These are phyloP conservation scores for Drosophila bocki DNA, from an alignment of 1,140 invertebrate genomes.

Conservation along the genomic window DNA sequence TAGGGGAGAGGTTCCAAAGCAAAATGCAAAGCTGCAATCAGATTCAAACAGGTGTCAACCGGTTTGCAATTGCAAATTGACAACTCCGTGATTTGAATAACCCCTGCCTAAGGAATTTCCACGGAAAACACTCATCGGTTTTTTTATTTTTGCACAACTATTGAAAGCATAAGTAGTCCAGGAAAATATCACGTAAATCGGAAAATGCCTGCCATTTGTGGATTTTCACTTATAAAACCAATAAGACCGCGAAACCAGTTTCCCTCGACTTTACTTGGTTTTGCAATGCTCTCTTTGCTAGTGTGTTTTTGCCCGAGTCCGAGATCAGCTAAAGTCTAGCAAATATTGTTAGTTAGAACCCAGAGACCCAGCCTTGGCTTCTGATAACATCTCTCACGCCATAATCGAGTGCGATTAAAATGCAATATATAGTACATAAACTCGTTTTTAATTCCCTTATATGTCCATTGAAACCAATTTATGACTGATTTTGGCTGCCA, in stretches of 20 bases:
- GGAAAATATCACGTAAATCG: slow-evolving; percentile 10
- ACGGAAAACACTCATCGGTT: not conserved
- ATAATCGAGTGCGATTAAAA: slow-evolving; percentile 10
- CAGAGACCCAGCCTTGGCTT: slow-evolving; percentile 4
- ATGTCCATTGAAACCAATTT: not conserved
- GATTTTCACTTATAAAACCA: slow-evolving; percentile 25
- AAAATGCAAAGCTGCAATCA: slow-evolving; percentile 23
- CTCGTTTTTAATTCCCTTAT: not conserved
- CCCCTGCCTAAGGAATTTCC: slow-evolving; percentile 2
- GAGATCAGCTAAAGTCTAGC: slow-evolving; percentile 1
- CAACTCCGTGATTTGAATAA: slow-evolving; percentile 30
- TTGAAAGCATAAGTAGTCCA: slow-evolving; percentile 4
- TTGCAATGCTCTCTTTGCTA: slow-evolving; percentile 20
- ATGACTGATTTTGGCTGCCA: slow-evolving; percentile 1
- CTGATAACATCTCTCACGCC: slow-evolving; percentile 15
- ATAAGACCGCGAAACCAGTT: slow-evolving; percentile 27
- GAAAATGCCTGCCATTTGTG: slow-evolving; percentile 9
- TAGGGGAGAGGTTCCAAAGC: slow-evolving; percentile 11
- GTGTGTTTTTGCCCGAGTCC: not conserved
- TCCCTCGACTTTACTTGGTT: not conserved
- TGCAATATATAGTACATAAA: slow-evolving; percentile 1
- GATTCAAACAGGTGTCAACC: slow-evolving; percentile 26
- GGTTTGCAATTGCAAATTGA: slow-evolving; percentile 14
- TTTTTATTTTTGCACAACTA: slow-evolving; percentile 10
- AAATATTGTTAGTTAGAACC: not conserved